Conservation (phyloP, 2,797 vertebrate genomes). For the Pogonophryne albipinna region DNA sequence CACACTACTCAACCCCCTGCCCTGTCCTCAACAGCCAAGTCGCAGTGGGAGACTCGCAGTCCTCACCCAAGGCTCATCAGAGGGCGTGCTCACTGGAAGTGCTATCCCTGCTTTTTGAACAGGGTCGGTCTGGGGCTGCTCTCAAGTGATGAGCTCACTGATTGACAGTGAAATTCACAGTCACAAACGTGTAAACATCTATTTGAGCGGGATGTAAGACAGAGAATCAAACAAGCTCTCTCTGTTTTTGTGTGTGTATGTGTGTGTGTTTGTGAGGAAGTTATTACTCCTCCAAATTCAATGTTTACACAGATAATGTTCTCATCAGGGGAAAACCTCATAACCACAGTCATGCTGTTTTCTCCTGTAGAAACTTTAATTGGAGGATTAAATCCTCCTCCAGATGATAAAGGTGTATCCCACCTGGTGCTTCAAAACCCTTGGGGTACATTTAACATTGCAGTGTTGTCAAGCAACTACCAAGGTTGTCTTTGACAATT, state of each 20-base stretch:
- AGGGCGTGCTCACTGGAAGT: conserved; percentile 64
- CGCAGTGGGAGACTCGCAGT: conserved; percentile 71
- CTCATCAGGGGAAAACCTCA: conserved; percentile 50
- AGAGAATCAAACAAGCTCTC: conserved; percentile 30
- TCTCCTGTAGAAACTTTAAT: conserved; percentile 50
- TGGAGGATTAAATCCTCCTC: conserved; percentile 51
- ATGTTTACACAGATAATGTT: conserved; percentile 67
- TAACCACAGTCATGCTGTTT: conserved; percentile 33
- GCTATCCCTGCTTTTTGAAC: conserved; percentile 62
- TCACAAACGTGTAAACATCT: conserved; percentile 78
- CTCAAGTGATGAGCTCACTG: conserved; percentile 81
- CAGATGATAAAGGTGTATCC: conserved; percentile 45
- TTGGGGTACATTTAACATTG: conserved; percentile 41
- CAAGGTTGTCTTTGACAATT: conserved; percentile 33
- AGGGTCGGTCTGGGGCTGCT: conserved; percentile 61
- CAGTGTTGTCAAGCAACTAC: conserved; percentile 36
- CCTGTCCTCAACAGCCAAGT: conserved; percentile 66
- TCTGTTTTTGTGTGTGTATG: conserved; percentile 28
- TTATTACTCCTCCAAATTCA: conserved; percentile 59
- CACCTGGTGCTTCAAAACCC: conserved; percentile 45
- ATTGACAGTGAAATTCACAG: conserved; percentile 76
- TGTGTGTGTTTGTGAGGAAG: conserved; percentile 24
- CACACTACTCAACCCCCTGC: conserved; percentile 29
- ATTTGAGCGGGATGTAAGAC: conserved; percentile 51
- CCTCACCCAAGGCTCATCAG: conserved; percentile 77